Evolutionary conservation across 2,888 invertebrate species (phyloP).

Genomic region (Apamea monoglypha): DNA sequence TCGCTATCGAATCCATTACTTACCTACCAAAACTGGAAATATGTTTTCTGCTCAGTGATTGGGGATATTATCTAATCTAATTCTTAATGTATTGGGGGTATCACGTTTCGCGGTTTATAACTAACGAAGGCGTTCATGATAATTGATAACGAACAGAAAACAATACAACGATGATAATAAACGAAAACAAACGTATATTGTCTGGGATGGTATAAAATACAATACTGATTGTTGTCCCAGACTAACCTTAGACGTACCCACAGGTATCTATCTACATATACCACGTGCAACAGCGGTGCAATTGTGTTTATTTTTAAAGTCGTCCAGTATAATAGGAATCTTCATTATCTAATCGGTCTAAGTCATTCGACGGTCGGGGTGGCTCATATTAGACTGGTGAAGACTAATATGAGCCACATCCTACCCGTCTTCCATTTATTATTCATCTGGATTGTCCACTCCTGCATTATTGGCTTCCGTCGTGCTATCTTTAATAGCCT

Average conservation of each 20-base stretch:
- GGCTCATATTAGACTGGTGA: constrained; percentile 80
- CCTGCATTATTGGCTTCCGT: constrained; percentile 76
- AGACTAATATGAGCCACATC: no score
- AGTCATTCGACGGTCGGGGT: constrained; percentile 71
- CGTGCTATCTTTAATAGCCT: constrained; percentile 52
- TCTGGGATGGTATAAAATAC: constrained; percentile 69
- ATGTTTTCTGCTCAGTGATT: constrained; percentile 23
- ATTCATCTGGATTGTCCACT: constrained; percentile 77
- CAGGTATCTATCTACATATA: constrained; percentile 56
- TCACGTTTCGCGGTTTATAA: constrained; percentile 23
- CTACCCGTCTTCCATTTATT: constrained; percentile 77
- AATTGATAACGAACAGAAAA: constrained; percentile 45
- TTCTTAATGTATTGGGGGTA: constrained; percentile 25
- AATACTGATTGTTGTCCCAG: constrained; percentile 73
- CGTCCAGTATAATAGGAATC: constrained; percentile 76
- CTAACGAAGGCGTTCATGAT: constrained; percentile 24
- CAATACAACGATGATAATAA: constrained; percentile 56
- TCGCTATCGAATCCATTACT: constrained; percentile 32
- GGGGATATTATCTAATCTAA: constrained; percentile 37
- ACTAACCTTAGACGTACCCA: constrained; percentile 66
- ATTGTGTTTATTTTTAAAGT: constrained; percentile 86
- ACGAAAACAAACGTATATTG: constrained; percentile 61
- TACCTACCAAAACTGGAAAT: constrained; percentile 20
- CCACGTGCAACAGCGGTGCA: constrained; percentile 80
- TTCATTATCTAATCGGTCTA: constrained; percentile 60